Conservation (phyloP, 2,113 vertebrate genomes). For the Himantopus leucocephalus region DNA sequence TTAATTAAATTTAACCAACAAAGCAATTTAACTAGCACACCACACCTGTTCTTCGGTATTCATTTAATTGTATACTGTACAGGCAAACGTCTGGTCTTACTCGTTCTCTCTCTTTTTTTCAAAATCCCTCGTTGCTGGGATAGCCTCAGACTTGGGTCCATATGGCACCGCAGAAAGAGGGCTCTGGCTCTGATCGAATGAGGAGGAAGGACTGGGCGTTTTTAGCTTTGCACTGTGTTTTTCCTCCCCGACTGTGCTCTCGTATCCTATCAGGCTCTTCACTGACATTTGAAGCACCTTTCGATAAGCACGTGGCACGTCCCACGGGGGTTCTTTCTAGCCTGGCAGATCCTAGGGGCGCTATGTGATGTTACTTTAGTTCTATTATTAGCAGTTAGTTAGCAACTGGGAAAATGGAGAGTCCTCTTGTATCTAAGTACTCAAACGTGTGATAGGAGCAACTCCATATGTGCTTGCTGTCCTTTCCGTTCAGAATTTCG, state of each 20-base stretch:
- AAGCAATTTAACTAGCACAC: not conserved
- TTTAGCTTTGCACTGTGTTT: not conserved
- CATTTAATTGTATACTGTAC: not conserved
- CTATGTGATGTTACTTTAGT: not conserved
- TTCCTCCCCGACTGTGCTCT: fast-evolving
- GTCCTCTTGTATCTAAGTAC: not conserved
- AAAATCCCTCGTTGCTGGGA: not conserved
- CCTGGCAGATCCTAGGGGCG: not conserved
- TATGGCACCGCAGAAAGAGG: not conserved
- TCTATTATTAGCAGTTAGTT: not conserved
- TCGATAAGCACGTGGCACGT: not conserved
- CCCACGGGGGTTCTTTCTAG: not conserved
- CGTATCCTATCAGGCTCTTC: not conserved
- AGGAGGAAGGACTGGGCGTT: not conserved
- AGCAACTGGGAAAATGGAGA: not conserved
- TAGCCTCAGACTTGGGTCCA: fast-evolving
- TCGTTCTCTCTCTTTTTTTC: not conserved
- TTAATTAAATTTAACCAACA: not conserved
- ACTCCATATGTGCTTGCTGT: not conserved
- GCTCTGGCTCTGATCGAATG: not conserved
- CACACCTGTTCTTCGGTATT: not conserved
- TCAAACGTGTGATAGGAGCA: not conserved
- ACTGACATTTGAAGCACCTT: not conserved
- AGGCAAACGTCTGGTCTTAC: not conserved
- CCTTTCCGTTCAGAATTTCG: not conserved